phyloP scores from a whole-genome alignment of 1,140 invertebrate species.

The Trachelipus rathkii region DNA sequence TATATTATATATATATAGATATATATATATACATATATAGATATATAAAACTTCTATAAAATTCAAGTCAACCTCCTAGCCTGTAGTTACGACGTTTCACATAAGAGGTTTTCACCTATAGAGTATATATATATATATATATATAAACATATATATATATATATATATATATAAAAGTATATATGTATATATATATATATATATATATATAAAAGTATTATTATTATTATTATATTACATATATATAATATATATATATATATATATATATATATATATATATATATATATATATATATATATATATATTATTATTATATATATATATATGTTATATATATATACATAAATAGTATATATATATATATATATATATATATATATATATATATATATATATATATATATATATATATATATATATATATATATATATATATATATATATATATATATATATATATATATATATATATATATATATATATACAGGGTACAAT shows the following conservation, averaged over 20 bases:
- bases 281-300: slow-evolving; percentile 15
- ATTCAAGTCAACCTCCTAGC: no score
- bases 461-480: neutral
- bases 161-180: no score
- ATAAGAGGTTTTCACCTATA: no score
- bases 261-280: slow-evolving; percentile 1
- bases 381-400: slow-evolving; percentile 13
- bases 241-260: no score
- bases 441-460: slow-evolving; percentile 3
- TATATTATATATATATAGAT: no score
- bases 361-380: slow-evolving; percentile 13
- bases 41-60: no score
- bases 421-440: slow-evolving; percentile 3
- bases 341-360: neutral
- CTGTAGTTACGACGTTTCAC: no score
- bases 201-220: neutral
- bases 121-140: no score
- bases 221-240: no score
- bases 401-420: slow-evolving; percentile 3
- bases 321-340: no score
- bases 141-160: no score
- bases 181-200: neutral
- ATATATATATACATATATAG: no score
- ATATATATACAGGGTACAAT: neutral
- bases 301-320: neutral